Conservation (phyloP, 2,888 invertebrate species). For the Pelosia muscerda region DNA sequence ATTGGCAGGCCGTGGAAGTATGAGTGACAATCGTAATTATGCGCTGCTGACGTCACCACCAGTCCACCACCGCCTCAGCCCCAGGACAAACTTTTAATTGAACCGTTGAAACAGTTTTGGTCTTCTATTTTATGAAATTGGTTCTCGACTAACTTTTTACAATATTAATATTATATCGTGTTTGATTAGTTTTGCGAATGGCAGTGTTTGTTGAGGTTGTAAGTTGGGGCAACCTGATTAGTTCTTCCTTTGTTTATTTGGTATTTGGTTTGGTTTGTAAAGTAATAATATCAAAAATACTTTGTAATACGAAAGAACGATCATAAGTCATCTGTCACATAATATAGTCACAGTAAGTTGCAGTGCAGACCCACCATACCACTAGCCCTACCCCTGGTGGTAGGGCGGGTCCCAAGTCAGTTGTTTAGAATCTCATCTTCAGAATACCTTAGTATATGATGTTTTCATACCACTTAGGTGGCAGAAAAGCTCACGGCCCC, state of each 20-base stretch:
- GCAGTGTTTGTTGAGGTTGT: conserved; percentile 6
- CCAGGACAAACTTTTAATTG: conserved; percentile 70
- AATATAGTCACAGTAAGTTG: too few species aligned
- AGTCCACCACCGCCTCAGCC: conserved; percentile 22
- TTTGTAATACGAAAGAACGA: too few species aligned
- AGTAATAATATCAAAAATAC: not conserved
- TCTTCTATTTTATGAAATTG: conserved; percentile 51
- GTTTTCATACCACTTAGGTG: too few species aligned
- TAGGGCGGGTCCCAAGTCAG: too few species aligned
- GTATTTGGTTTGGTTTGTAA: not conserved
- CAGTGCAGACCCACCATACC: too few species aligned
- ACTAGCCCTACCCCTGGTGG: too few species aligned
- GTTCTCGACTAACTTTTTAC: conserved; percentile 39
- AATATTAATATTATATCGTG: conserved; percentile 36
- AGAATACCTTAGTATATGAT: too few species aligned
- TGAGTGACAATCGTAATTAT: conserved; percentile 65
- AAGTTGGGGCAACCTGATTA: conserved; percentile 3
- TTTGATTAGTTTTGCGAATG: conserved; percentile 23
- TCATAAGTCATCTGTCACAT: too few species aligned
- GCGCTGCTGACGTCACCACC: conserved; percentile 39
- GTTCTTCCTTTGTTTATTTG: not conserved
- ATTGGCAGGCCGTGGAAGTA: conserved; percentile 17
- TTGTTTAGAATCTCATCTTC: too few species aligned
- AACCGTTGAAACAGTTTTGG: conserved; percentile 63
- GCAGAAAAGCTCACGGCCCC: too few species aligned